Conservation (phyloP, 2,797 vertebrate species). For the Antennarius maculatus region DNA sequence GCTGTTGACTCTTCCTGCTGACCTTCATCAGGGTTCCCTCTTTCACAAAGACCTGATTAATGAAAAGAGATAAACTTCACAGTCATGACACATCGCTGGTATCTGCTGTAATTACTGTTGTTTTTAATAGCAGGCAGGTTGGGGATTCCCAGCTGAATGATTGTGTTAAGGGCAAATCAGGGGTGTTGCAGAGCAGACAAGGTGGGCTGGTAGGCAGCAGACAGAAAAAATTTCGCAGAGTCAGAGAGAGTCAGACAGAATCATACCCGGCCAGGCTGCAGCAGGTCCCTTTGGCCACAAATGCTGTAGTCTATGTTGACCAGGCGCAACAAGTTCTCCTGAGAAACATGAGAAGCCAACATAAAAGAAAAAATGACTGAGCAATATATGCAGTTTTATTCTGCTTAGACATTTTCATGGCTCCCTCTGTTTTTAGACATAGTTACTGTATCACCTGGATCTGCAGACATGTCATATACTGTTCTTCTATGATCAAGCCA, state of each 20-base stretch:
- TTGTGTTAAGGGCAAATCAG: slow-evolving; percentile 59
- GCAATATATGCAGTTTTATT: no score
- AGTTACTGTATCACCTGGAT: no score
- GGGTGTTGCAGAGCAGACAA: slow-evolving; percentile 58
- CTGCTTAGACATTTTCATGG: no score
- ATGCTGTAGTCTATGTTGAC: slow-evolving; percentile 95
- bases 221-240: slow-evolving; percentile 70
- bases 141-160: slow-evolving; percentile 65
- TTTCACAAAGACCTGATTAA: slow-evolving; percentile 88
- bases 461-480: no score
- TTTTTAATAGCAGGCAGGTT: slow-evolving; percentile 25
- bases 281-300: slow-evolving; percentile 86
- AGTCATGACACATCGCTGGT: slow-evolving; percentile 22
- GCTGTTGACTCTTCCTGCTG: slow-evolving; percentile 88
- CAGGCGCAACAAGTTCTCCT: slow-evolving; percentile 95
- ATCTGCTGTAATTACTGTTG: slow-evolving; percentile 31
- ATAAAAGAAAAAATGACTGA: slow-evolving; percentile 1
- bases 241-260: slow-evolving; percentile 40
- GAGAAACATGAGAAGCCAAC: slow-evolving; percentile 38
- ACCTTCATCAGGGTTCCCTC: slow-evolving; percentile 90
- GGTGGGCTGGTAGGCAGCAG: slow-evolving; percentile 44
- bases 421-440: no score
- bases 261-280: slow-evolving; percentile 94
- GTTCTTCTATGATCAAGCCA: no score
- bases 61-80: slow-evolving; percentile 19